Percentiles rank a stretch among this genome's conserved stretches.
Evolutionary conservation across 1,140 invertebrate genomes (phyloP).

Genomic region (Aethina tumida): DNA sequence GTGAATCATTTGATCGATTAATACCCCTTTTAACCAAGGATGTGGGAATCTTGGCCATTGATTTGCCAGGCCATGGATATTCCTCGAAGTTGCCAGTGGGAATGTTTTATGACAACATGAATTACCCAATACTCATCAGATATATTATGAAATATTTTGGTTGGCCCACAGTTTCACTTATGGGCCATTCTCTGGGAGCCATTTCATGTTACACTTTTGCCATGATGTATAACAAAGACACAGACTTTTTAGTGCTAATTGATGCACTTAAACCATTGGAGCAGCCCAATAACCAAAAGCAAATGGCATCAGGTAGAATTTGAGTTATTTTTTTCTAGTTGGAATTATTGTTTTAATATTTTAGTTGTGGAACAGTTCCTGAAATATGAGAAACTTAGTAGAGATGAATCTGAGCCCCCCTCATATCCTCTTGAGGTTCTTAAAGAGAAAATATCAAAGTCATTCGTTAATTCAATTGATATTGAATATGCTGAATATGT

Average conservation of each 20-base stretch:
- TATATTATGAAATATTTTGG: constrained; percentile 51
- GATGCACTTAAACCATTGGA: constrained; percentile 44
- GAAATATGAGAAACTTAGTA: constrained; percentile 36
- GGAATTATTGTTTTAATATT: too few species aligned
- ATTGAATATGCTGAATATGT: constrained; percentile 34
- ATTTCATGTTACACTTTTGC: constrained; percentile 47
- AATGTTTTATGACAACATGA: constrained; percentile 47
- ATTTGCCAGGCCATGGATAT: constrained; percentile 62
- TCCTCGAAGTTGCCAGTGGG: constrained; percentile 57
- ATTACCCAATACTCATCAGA: constrained; percentile 43
- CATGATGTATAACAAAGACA: constrained; percentile 45
- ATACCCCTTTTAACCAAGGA: constrained; percentile 49
- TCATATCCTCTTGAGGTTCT: constrained; percentile 51
- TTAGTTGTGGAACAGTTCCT: too few species aligned
- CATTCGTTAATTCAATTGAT: constrained; percentile 21
- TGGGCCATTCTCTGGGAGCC: constrained; percentile 54
- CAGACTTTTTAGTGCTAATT: constrained; percentile 50
- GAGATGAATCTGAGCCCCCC: constrained; percentile 41
- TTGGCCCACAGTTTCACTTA: constrained; percentile 58
- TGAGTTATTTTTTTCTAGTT: too few species aligned
- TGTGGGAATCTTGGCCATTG: constrained; percentile 52
- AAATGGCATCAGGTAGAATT: too few species aligned
- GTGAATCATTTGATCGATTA: constrained; percentile 59
- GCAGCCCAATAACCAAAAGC: constrained; percentile 27
- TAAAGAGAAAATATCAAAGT: constrained; percentile 15